Percentiles rank a stretch among this genome's conserved stretches.
phyloP scores from a whole-genome alignment of 2,888 invertebrate genomes.

The Agonopterix arenella region DNA sequence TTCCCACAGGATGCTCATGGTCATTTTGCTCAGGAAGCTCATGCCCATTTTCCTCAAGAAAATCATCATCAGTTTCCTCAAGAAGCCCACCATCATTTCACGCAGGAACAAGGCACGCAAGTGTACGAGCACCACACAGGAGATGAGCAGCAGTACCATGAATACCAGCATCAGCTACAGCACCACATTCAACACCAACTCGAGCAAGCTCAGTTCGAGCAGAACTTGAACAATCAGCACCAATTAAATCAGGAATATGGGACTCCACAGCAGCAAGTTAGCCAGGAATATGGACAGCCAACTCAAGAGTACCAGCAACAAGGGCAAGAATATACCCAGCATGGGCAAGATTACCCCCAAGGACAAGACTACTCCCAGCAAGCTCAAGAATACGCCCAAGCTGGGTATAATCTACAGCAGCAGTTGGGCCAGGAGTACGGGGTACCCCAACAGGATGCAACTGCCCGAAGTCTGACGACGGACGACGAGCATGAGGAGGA shows the following conservation, averaged over 20 bases:
- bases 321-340: constrained; percentile 19
- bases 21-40: constrained; percentile 14
- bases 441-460: constrained; percentile 43
- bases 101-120: constrained; percentile 57
- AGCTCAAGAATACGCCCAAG: constrained; percentile 20
- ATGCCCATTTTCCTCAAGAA: constrained; percentile 12
- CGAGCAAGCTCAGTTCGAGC: constrained; percentile 22
- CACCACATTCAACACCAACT: constrained; percentile 59
- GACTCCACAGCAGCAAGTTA: constrained; percentile 18
- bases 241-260: constrained; percentile 30
- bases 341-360: constrained; percentile 22
- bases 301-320: constrained; percentile 18
- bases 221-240: constrained; percentile 23
- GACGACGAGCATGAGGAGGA: constrained; percentile 10
- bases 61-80: constrained; percentile 14
- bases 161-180: constrained; percentile 54
- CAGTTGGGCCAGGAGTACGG: constrained; percentile 31
- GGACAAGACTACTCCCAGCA: constrained; percentile 18
- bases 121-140: constrained; percentile 52
- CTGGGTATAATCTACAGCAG: constrained; percentile 13
- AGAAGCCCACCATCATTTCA: constrained; percentile 37
- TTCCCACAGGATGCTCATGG: constrained; percentile 12
- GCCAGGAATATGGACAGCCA: constrained; percentile 11
- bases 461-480: constrained; percentile 46
- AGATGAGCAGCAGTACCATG: constrained; percentile 44